Percentiles rank a stretch among this genome's conserved stretches.
phyloP scores from a whole-genome alignment of 2,888 invertebrate genomes.

The Sarcophaga subvicina region DNA sequence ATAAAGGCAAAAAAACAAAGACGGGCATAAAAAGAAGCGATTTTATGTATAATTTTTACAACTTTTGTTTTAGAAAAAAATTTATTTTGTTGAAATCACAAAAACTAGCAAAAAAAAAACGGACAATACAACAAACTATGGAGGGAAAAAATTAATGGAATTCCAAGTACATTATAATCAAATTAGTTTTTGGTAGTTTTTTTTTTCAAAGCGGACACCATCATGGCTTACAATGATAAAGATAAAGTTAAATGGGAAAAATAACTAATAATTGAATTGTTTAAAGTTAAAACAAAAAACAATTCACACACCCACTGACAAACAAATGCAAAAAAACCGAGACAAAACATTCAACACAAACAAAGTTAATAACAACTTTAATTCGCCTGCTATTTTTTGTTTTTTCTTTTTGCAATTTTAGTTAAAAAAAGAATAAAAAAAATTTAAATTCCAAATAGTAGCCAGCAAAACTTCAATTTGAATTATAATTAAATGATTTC shows the following conservation, averaged over 20 bases:
- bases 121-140: neutral
- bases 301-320: neutral
- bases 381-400: conserved; percentile 24
- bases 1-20: too few species aligned
- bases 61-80: conserved; percentile 41
- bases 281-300: conserved; percentile 21
- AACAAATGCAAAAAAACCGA: neutral
- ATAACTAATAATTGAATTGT: conserved; percentile 63
- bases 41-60: conserved; percentile 49
- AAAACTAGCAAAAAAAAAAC: neutral
- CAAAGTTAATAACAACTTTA: conserved; percentile 29
- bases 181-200: conserved; percentile 65
- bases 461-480: conserved; percentile 9
- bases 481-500: conserved; percentile 30
- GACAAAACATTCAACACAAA: neutral
- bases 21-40: conserved; percentile 38
- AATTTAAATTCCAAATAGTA: conserved; percentile 18
- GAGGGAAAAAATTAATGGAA: conserved; percentile 43
- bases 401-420: neutral
- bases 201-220: conserved; percentile 46
- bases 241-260: conserved; percentile 52
- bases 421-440: neutral
- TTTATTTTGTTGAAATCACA: conserved; percentile 45
- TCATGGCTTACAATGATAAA: conserved; percentile 24
- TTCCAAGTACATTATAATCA: conserved; percentile 63